These are phyloP conservation scores for Drosophila mojavensis DNA, from an alignment of 1,140 invertebrate genomes.

Conservation along the genomic window DNA sequence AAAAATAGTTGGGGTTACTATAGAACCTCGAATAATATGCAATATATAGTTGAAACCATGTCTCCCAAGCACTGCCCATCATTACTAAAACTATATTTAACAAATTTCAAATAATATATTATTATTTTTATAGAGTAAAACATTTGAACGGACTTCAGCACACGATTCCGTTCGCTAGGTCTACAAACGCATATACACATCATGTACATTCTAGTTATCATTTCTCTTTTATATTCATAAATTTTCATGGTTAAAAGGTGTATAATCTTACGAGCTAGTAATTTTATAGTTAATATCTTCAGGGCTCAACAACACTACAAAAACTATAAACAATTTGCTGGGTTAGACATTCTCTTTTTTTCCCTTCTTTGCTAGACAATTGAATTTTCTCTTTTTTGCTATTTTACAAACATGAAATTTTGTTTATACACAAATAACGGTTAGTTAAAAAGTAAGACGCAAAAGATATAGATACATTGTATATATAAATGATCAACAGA, in stretches of 20 bases:
- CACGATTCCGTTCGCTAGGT: background rate
- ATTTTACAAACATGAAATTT: slow-evolving; percentile 44
- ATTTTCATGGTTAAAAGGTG: slow-evolving; percentile 40
- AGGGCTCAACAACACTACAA: slow-evolving; percentile 55
- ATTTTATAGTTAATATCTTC: slow-evolving; percentile 65
- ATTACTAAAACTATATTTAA: slow-evolving; percentile 9
- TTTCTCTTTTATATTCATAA: slow-evolving; percentile 40
- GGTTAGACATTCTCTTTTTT: slow-evolving; percentile 8
- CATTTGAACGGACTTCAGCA: slow-evolving; percentile 9
- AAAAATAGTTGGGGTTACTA: background rate
- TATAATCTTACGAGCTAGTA: slow-evolving; percentile 53
- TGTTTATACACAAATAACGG: slow-evolving; percentile 37
- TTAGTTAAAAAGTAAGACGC: slow-evolving; percentile 19
- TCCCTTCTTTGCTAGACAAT: background rate
- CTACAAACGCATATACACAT: slow-evolving; percentile 20
- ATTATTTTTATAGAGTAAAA: slow-evolving; percentile 4
- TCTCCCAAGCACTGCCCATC: background rate
- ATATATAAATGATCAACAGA: slow-evolving; percentile 23
- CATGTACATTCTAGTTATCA: slow-evolving; percentile 22
- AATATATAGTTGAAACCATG: background rate
- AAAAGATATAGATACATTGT: background rate
- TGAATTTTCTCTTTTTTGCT: slow-evolving; percentile 2
- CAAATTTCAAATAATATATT: slow-evolving; percentile 6
- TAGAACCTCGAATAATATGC: background rate
- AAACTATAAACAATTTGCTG: slow-evolving; percentile 61